Conservation (phyloP, 2,797 vertebrate species). For the Staurois parvus region DNA sequence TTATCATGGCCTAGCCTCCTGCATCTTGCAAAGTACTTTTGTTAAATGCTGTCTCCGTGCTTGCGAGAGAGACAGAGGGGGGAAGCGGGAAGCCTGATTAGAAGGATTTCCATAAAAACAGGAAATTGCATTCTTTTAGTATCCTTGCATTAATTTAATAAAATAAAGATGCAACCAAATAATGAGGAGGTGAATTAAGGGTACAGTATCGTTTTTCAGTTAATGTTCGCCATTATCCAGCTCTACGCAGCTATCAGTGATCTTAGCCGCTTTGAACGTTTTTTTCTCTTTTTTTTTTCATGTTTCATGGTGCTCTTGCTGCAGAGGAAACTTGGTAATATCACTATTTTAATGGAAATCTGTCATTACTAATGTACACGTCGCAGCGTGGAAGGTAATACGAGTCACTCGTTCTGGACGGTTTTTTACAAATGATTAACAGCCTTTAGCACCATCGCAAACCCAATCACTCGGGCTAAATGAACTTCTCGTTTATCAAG, state of each 20-base stretch:
- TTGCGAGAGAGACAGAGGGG: slow-evolving; percentile 45
- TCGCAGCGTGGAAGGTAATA: slow-evolving; percentile 51
- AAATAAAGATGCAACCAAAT: slow-evolving; percentile 63
- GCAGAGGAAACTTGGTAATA: slow-evolving; percentile 58
- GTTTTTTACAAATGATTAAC: slow-evolving; percentile 54
- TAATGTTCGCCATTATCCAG: slow-evolving; percentile 59
- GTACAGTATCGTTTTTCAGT: slow-evolving; percentile 64
- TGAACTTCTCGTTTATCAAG: slow-evolving; percentile 52
- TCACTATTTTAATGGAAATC: slow-evolving; percentile 62
- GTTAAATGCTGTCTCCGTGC: slow-evolving; percentile 66
- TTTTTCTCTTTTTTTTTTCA: slow-evolving; percentile 25
- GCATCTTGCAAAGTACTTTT: slow-evolving; percentile 67
- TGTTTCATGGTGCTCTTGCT: slow-evolving; percentile 47
- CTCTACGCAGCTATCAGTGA: slow-evolving; percentile 62
- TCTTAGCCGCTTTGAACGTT: slow-evolving; percentile 59
- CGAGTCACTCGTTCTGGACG: slow-evolving; percentile 38
- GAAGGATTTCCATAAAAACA: slow-evolving; percentile 69
- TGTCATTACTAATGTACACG: slow-evolving; percentile 60
- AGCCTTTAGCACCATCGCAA: slow-evolving; percentile 41
- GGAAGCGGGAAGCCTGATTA: slow-evolving; percentile 70
- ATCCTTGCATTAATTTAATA: slow-evolving; percentile 72
- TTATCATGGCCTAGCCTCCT: slow-evolving; percentile 88
- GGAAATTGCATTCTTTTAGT: slow-evolving; percentile 71
- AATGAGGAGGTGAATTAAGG: slow-evolving; percentile 63
- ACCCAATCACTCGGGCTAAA: slow-evolving; percentile 36